Evolutionary conservation across 2,888 invertebrate species (phyloP), one percentile per base, ranked within the genome.

Genomic region (Rhagophthalmus giganteus): DNA sequence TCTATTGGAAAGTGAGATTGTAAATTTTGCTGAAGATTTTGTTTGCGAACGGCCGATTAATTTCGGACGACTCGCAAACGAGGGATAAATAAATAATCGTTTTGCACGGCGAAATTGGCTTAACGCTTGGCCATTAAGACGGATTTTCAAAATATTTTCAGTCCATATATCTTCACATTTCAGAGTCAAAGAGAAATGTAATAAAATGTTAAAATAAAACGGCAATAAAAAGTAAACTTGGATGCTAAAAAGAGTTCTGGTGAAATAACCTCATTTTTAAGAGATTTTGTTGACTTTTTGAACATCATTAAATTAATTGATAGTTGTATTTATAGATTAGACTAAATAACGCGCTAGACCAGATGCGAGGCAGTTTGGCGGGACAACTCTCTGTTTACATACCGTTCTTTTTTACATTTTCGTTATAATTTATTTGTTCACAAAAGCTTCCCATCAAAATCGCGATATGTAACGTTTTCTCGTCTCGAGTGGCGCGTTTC

Each of bases 271-370:
- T 68, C 66, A 67, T 68, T 67, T 66, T 64, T 62, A 62, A 66
- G 64, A 65, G 61, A 63, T 66, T 63, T 65, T 66, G 63, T 61
- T 54, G 48, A 66, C 68, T 67, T 68, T 68, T 68, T 65, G 67
- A 66, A 66, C 66, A 69, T 70, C 68, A 67, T 69, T 68, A 67
- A 68, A 69, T 70, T 70, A 70, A 70, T 69, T 69, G 68, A 69
- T 69, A 68, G 67, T 67, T 65, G 60, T 70, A 70, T 70, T 70
- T 70, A 69, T 70, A 70, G 68, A 67, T 59, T 67, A 70, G 70
- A 70, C 70, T 70, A 70, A 70, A 70, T 70, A 69, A 69, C 64
- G 55, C 48, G 50, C 54, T 62, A 59, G 59, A 47, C 53, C 53
- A 54, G 53, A 54, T 54, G 53, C 48, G 37, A 42, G 11, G 44